Evolutionary conservation across 2,113 vertebrate species (phyloP), one percentile per base, ranked within the genome.

Genomic region (Colaptes auratus): DNA sequence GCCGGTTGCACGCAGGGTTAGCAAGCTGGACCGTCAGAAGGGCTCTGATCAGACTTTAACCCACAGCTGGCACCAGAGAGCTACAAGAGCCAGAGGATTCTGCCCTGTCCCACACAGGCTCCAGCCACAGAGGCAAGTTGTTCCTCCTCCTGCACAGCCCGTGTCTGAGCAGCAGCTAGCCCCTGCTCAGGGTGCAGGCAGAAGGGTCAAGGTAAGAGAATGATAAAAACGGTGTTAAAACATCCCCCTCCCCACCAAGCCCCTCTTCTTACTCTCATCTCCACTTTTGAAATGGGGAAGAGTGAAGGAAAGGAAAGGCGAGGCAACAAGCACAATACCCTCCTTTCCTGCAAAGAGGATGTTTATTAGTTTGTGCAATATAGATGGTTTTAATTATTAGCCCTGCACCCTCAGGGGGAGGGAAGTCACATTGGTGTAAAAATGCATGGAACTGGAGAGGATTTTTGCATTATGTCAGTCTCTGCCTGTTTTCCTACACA

Each of bases 321-420:
- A 89, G 10, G 12, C 69, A 91, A 61, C 17, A 39, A 82, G 36
- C 42, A 95, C 46, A 89, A 55, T 55, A 39, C 17, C 5, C 53
- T 86, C 58, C 75, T 72, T 88, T 66, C 79, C 85, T 53, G 53
- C 70, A 63, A 1, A 71, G 65, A 87, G 65, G 27, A 44, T 84
- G 52, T 92, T 87, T 84, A 67, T 84, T 84, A 84, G 33, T 93
- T 93, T 85, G 44, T 94, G 59, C 71, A 89, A 88, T 79, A 84
- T 82, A 82, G 23, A 82, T 89, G 65, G 33, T 89, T 82, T 76
- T 76, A 88, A 91, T 91, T 91, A 93, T 89, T 89, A 91, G 75
- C 35, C 50, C 55, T 52, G 36, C 59, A 65, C 33, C 65, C 48
- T 89, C 19, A 72, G 72, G 71, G 67, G 85, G 48, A 24, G 7